Percentiles rank a stretch among this genome's conserved stretches.
Conservation (phyloP, 1,140 invertebrate species). For the Lucilia cuprina region DNA sequence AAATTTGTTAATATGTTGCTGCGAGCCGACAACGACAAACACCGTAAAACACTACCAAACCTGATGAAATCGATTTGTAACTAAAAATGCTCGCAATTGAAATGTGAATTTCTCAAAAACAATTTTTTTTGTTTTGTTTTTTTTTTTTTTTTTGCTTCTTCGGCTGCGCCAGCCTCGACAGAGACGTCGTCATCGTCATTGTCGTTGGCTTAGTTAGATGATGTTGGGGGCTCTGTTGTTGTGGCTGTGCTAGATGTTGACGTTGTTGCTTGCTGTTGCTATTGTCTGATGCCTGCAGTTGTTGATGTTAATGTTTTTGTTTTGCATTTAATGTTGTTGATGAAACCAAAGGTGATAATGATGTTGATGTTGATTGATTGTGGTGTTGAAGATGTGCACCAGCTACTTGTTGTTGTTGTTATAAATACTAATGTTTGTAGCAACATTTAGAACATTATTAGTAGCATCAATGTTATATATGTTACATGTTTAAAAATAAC, state of each 20-base stretch:
- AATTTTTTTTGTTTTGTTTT: neutral
- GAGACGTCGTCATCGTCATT: too few relatives aligned
- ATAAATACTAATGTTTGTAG: too few relatives aligned
- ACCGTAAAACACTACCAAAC: constrained; percentile 42
- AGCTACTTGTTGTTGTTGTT: too few relatives aligned
- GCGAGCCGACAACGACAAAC: constrained; percentile 29
- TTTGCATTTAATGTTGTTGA: neutral
- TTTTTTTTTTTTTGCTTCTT: too few relatives aligned
- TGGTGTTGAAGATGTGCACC: too few relatives aligned
- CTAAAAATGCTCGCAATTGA: constrained; percentile 45
- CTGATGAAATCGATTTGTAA: constrained; percentile 41
- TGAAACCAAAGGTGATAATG: too few relatives aligned
- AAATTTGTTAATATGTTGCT: neutral
- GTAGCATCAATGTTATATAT: too few relatives aligned
- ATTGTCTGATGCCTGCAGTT: neutral
- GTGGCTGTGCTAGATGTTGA: neutral
- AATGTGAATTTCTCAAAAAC: constrained; percentile 53
- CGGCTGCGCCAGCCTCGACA: neutral
- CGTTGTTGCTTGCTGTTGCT: neutral
- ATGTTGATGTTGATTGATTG: too few relatives aligned
- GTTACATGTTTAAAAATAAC: too few relatives aligned
- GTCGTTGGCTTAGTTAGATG: neutral
- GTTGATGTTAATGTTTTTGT: neutral
- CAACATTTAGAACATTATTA: too few relatives aligned
- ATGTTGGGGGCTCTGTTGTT: neutral